These are phyloP conservation scores for Ephialtes manifestator DNA, from an alignment of 2,888 invertebrate genomes.

Conservation along the genomic window DNA sequence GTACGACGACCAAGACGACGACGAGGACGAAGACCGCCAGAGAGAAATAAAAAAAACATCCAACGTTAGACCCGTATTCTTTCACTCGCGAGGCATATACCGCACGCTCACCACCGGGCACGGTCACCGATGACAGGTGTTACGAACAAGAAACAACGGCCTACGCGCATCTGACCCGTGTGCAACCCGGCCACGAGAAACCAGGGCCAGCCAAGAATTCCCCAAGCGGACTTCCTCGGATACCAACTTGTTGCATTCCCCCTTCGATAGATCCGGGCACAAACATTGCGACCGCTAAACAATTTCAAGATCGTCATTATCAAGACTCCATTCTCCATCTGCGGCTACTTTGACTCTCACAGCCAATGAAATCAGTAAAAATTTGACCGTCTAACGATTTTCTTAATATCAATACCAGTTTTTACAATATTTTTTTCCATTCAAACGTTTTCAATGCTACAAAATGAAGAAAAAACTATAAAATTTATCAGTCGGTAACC, in stretches of 20 bases:
- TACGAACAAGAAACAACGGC: constrained; percentile 57
- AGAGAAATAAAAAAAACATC: neutral
- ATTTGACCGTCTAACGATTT: neutral
- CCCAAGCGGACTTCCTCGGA: constrained; percentile 56
- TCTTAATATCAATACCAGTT: neutral
- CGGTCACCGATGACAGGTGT: constrained; percentile 77
- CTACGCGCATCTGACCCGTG: constrained; percentile 62
- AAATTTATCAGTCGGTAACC: neutral
- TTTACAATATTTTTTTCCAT: neutral
- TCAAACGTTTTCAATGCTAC: neutral
- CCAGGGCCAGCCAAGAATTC: constrained; percentile 70
- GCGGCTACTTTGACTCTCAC: neutral
- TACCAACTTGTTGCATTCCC: constrained; percentile 68
- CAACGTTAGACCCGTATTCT: neutral
- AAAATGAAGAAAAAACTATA: neutral
- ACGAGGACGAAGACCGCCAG: neutral
- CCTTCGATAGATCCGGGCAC: constrained; percentile 2
- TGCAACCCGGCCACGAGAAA: constrained; percentile 64
- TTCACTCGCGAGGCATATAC: neutral
- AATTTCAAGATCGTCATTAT: constrained; percentile 18
- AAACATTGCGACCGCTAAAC: neutral
- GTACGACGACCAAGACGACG: constrained; percentile 35
- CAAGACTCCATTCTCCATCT: neutral
- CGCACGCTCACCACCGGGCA: constrained; percentile 51
- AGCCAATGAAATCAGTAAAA: neutral